phyloP scores from a whole-genome alignment of 2,797 vertebrate genomes.

The Propithecus deckenii region DNA sequence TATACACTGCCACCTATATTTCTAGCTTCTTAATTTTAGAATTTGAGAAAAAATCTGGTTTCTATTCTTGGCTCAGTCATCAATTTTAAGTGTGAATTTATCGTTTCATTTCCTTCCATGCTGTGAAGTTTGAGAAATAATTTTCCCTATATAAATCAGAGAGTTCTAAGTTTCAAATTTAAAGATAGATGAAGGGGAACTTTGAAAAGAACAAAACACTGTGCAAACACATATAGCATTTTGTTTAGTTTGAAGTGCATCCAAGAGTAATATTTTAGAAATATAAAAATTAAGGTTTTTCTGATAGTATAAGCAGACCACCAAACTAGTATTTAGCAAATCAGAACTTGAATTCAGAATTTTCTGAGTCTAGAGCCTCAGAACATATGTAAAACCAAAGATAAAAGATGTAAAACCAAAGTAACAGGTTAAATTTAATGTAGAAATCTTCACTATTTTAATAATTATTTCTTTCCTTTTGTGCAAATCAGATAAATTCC shows the following conservation, averaged over 20 bases:
- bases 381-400: background rate
- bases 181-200: background rate
- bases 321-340: background rate
- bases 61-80: background rate
- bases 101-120: background rate
- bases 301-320: background rate
- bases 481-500: background rate
- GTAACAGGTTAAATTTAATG: background rate
- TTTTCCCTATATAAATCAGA: background rate
- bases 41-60: background rate
- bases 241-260: background rate
- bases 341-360: background rate
- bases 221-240: background rate
- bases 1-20: background rate
- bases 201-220: background rate
- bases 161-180: background rate
- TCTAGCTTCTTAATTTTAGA: background rate
- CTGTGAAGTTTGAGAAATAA: background rate
- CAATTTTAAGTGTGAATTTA: background rate
- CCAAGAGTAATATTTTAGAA: background rate
- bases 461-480: background rate
- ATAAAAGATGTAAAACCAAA: background rate
- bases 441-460: background rate
- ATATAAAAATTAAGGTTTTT: background rate
- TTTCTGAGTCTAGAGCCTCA: background rate